A percentile compares a stretch with the other conserved stretches of the same genome.
Conservation (phyloP, 2,113 vertebrate species). For the Variabilichromis moorii region DNA sequence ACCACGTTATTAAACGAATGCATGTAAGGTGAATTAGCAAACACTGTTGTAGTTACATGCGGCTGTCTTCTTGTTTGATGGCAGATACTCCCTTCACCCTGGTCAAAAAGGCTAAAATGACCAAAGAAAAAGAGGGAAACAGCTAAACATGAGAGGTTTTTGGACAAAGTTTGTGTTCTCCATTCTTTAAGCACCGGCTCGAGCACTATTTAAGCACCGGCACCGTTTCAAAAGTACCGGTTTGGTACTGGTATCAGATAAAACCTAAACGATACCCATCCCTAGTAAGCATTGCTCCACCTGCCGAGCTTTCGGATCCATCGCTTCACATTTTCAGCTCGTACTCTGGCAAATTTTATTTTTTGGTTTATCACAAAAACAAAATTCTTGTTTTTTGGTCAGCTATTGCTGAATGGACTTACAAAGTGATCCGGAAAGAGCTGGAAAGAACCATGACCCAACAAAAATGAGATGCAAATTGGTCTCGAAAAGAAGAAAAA, state of each 20-base stretch:
- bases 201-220: background rate
- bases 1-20: background rate
- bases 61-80: background rate
- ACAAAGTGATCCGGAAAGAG: background rate
- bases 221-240: background rate
- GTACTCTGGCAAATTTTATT: background rate
- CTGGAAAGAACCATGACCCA: background rate
- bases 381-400: background rate
- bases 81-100: background rate
- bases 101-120: background rate
- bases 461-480: background rate
- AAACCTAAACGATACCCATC: background rate
- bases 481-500: background rate
- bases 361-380: background rate
- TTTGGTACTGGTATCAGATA: background rate
- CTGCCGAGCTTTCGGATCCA: background rate
- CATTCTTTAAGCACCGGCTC: background rate
- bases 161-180: background rate
- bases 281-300: background rate
- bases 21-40: background rate
- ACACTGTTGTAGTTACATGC: fast-evolving
- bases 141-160: background rate
- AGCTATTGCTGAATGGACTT: background rate
- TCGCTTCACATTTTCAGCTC: background rate
- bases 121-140: background rate